A percentile compares a stretch with the other conserved stretches of the same genome.
Evolutionary conservation across 1,140 invertebrate species (phyloP).

Genomic region (Bradynema listronoti): DNA sequence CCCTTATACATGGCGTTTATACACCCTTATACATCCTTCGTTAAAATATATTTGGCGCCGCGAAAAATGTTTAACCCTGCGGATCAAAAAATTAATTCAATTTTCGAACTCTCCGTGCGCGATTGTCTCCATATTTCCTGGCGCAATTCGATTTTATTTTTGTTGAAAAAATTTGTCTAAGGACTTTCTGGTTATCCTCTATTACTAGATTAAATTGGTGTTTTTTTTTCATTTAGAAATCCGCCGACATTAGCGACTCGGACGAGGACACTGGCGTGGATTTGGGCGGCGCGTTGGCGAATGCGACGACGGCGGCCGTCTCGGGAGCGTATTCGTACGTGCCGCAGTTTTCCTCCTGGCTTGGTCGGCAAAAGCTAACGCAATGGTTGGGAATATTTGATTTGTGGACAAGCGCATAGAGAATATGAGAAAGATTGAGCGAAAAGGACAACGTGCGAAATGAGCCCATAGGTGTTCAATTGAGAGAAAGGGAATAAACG

Average conservation of each 20-base stretch:
- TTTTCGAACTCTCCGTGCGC: too few species aligned
- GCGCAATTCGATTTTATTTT: conserved; percentile 1
- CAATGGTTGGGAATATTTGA: conserved; percentile 35
- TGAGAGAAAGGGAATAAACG: too few species aligned
- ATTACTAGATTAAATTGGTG: not conserved
- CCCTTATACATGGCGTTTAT: too few species aligned
- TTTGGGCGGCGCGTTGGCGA: not conserved
- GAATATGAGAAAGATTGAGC: too few species aligned
- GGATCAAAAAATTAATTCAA: too few species aligned
- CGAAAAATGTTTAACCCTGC: too few species aligned
- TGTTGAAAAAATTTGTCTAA: conserved; percentile 4
- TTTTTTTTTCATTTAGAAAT: not conserved
- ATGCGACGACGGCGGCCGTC: conserved; percentile 11
- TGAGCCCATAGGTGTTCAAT: too few species aligned
- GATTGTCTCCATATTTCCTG: too few species aligned
- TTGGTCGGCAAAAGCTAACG: conserved; percentile 40
- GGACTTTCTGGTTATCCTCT: not conserved
- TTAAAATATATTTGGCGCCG: too few species aligned
- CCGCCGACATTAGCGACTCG: conserved; percentile 12
- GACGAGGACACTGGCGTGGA: not conserved
- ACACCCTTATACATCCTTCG: too few species aligned
- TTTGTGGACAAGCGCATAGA: too few species aligned
- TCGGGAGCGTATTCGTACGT: conserved; percentile 36
- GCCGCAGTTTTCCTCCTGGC: conserved; percentile 42
- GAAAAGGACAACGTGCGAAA: too few species aligned